phyloP scores from a whole-genome alignment of 2,113 vertebrate species.

The Piprites chloris region DNA sequence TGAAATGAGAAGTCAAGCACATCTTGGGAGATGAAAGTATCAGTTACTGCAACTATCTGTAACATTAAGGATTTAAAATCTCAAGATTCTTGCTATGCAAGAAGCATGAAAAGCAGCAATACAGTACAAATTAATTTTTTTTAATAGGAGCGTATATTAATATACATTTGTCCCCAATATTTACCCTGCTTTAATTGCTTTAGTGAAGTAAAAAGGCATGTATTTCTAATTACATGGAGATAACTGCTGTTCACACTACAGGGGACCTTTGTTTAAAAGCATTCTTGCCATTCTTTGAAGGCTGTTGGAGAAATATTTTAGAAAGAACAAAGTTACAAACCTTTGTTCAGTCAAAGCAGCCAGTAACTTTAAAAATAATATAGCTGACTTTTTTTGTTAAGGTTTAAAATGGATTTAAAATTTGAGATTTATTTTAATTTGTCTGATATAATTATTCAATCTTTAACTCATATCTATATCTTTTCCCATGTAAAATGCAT shows the following conservation, averaged over 20 bases:
- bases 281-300: neutral
- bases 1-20: neutral
- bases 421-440: neutral
- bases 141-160: neutral
- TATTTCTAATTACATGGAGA: neutral
- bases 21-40: neutral
- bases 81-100: neutral
- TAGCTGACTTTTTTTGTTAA: neutral
- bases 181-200: slow-evolving; percentile 8
- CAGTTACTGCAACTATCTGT: neutral
- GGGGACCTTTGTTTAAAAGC: neutral
- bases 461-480: neutral
- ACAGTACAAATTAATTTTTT: neutral
- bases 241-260: neutral
- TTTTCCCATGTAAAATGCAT: neutral
- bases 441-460: neutral
- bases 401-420: neutral
- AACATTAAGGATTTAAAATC: neutral
- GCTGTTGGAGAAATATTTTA: neutral
- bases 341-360: neutral
- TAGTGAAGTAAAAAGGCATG: neutral
- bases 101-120: neutral
- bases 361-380: neutral
- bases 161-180: neutral
- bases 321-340: neutral